Conservation (phyloP, 2,888 invertebrate genomes). For the Nomada flava region DNA sequence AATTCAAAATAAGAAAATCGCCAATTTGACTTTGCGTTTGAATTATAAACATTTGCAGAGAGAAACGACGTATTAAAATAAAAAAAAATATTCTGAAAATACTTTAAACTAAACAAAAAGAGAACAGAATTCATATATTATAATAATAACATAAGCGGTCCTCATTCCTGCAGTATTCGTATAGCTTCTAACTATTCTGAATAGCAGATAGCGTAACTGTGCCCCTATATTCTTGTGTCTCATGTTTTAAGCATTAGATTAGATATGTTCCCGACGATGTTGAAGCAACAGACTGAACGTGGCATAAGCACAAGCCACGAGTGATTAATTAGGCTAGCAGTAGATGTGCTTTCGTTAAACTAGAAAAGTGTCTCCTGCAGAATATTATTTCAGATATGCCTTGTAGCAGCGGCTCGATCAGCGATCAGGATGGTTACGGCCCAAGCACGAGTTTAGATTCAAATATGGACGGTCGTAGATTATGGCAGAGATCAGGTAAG, state of each 20-base stretch:
- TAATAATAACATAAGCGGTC: no score
- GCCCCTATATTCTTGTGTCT: constrained; percentile 23
- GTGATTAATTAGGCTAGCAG: constrained; percentile 38
- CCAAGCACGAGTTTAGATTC: constrained; percentile 87
- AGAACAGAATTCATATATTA: no score
- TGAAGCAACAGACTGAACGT: constrained; percentile 20
- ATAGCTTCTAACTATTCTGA: neutral
- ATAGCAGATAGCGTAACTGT: constrained; percentile 31
- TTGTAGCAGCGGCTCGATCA: constrained; percentile 86
- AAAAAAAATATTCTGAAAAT: no score
- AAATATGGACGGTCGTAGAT: constrained; percentile 80
- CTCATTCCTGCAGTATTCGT: neutral
- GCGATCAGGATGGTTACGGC: constrained; percentile 86
- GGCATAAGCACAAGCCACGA: constrained; percentile 40
- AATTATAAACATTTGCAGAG: no score
- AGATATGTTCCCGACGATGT: constrained; percentile 36
- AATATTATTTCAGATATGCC: constrained; percentile 80
- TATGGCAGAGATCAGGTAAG: constrained; percentile 84
- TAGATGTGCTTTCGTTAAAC: constrained; percentile 25
- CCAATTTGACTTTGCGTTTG: no score
- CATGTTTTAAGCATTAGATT: constrained; percentile 49
- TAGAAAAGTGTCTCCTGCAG: constrained; percentile 58
- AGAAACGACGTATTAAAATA: no score
- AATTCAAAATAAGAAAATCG: no score
- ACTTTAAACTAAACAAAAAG: no score